These are phyloP conservation scores for Argentina silus DNA, from an alignment of 2,797 vertebrate species.

Conservation along the genomic window DNA sequence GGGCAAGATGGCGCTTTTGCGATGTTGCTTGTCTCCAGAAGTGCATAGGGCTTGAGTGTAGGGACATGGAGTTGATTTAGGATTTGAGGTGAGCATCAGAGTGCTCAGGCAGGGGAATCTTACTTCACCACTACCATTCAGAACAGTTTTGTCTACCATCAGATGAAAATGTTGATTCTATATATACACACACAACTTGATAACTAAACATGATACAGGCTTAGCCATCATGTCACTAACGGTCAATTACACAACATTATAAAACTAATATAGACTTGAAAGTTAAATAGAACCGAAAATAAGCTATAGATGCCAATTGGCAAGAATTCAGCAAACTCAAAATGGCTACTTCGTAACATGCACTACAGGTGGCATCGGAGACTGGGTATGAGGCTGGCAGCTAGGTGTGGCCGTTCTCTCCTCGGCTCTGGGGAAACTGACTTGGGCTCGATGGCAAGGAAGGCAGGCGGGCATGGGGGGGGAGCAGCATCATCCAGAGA, in stretches of 20 bases:
- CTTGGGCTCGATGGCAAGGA: slow-evolving; percentile 15
- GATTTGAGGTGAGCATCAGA: too few species aligned
- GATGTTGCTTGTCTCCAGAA: too few species aligned
- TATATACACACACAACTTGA: background rate
- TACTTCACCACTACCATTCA: background rate
- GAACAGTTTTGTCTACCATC: background rate
- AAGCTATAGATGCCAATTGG: background rate
- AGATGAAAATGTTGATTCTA: background rate
- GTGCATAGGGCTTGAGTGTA: too few species aligned
- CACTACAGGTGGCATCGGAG: background rate
- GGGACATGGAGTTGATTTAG: too few species aligned
- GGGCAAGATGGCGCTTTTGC: too few species aligned
- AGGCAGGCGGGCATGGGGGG: background rate
- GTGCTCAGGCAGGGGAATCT: slow-evolving; percentile 4
- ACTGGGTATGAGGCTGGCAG: background rate
- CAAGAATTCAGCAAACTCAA: background rate
- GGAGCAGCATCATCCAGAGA: background rate
- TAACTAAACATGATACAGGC: background rate
- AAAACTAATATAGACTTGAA: background rate
- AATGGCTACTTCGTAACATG: background rate
- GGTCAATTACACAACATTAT: background rate
- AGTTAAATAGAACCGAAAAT: background rate
- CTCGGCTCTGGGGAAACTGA: background rate
- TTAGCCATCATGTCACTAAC: background rate
- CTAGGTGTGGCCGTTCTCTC: background rate